These are phyloP conservation scores for Lithophane socia DNA, from an alignment of 2,888 invertebrate species.

Conservation along the genomic window DNA sequence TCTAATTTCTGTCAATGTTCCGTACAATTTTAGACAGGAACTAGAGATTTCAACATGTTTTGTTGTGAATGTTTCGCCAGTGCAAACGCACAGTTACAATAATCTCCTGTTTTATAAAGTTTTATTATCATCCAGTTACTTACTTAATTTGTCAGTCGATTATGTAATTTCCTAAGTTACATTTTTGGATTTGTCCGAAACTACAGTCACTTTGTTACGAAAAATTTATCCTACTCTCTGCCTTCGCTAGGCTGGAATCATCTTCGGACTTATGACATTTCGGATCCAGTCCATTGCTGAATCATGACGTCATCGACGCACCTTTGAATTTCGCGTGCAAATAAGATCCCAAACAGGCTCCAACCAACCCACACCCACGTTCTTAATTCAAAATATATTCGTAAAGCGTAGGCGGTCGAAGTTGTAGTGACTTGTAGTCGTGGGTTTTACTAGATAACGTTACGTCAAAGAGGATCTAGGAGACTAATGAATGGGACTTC, in stretches of 20 bases:
- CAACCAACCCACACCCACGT: constrained; percentile 20
- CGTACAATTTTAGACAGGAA: no score
- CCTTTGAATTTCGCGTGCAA: constrained; percentile 31
- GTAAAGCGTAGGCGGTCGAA: constrained; percentile 25
- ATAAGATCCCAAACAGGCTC: constrained; percentile 44
- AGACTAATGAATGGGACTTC: constrained; percentile 34
- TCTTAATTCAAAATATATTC: constrained; percentile 31
- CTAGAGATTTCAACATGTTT: no score
- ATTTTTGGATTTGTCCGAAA: neutral
- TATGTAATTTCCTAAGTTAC: neutral
- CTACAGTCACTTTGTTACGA: no score
- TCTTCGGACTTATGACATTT: neutral
- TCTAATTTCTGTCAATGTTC: no score
- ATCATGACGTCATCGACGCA: constrained; percentile 42
- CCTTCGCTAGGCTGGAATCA: neutral
- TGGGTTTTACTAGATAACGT: constrained; percentile 38
- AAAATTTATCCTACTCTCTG: neutral
- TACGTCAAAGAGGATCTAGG: constrained; percentile 19
- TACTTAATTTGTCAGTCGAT: no score
- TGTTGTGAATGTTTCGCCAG: no score
- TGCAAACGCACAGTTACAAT: no score
- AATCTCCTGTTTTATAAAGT: no score
- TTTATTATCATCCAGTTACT: no score
- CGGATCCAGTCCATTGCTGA: constrained; percentile 5
- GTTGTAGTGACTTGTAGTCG: constrained; percentile 13